Evolutionary conservation across 2,113 vertebrate species (phyloP).

Genomic region (Cichladusa arquata): DNA sequence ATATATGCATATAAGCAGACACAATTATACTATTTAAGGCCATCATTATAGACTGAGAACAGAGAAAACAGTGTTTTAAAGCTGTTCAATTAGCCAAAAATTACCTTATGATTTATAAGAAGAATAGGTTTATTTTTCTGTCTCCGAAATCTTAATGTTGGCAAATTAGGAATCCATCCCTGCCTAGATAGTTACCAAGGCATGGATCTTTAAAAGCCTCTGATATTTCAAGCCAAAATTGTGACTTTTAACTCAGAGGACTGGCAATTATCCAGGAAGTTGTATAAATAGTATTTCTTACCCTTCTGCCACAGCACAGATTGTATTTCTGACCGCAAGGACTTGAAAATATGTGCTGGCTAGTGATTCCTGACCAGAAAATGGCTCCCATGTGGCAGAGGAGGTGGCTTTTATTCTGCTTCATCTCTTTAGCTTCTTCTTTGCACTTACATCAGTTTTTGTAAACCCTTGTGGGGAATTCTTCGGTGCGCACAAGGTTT

Average conservation of each 20-base stretch:
- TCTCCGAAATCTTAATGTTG: background rate
- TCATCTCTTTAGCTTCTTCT: background rate
- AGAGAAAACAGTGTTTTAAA: background rate
- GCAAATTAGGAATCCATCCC: background rate
- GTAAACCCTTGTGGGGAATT: background rate
- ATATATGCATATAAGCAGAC: background rate
- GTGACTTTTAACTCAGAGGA: background rate
- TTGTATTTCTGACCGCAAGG: background rate
- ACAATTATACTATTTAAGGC: background rate
- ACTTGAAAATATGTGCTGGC: background rate
- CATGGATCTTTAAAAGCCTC: background rate
- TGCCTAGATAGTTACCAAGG: background rate
- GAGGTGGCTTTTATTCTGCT: background rate
- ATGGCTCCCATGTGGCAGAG: background rate
- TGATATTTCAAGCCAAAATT: background rate
- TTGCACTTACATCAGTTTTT: background rate
- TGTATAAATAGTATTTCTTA: background rate
- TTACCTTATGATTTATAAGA: background rate
- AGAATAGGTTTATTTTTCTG: background rate
- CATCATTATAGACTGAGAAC: background rate
- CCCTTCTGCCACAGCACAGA: background rate
- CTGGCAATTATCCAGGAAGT: background rate
- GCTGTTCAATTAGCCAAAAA: background rate
- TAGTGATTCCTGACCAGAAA: background rate
- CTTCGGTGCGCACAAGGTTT: background rate